Conservation (phyloP, 2,797 vertebrate species). For the Sphaeramia orbicularis region DNA sequence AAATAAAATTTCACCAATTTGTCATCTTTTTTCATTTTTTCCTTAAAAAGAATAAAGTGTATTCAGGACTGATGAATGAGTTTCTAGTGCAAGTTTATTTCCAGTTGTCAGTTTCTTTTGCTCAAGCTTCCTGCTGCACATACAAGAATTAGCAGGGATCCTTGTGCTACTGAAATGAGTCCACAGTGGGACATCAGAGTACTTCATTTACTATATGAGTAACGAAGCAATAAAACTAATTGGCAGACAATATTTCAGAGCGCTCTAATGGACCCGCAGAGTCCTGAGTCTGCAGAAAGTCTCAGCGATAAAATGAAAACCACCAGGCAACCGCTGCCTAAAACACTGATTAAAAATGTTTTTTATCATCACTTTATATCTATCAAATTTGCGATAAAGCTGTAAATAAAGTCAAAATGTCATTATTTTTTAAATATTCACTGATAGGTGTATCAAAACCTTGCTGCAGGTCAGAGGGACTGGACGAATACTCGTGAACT, state of each 20-base stretch:
- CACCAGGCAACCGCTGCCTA: background rate
- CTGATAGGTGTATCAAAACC: too few species aligned
- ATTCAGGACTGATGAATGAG: too few species aligned
- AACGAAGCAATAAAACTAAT: conserved; percentile 11
- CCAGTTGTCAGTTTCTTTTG: background rate
- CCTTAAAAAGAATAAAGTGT: too few species aligned
- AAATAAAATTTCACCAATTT: too few species aligned
- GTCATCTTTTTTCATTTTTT: too few species aligned
- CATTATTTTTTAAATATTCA: too few species aligned
- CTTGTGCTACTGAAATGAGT: background rate
- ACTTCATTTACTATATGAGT: conserved; percentile 2
- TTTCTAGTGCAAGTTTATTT: too few species aligned
- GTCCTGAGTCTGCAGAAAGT: background rate
- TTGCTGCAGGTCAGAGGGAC: too few species aligned
- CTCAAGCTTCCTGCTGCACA: background rate
- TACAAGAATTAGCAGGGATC: background rate
- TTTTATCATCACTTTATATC: too few species aligned
- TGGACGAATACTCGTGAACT: too few species aligned
- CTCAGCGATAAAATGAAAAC: conserved; percentile 4
- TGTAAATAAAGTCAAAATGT: too few species aligned
- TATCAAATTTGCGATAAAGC: too few species aligned
- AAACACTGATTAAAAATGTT: background rate
- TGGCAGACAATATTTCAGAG: conserved; percentile 5
- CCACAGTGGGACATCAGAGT: background rate
- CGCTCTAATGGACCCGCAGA: background rate